phyloP scores from a whole-genome alignment of 1,140 invertebrate species.

The Drosophila nannoptera region DNA sequence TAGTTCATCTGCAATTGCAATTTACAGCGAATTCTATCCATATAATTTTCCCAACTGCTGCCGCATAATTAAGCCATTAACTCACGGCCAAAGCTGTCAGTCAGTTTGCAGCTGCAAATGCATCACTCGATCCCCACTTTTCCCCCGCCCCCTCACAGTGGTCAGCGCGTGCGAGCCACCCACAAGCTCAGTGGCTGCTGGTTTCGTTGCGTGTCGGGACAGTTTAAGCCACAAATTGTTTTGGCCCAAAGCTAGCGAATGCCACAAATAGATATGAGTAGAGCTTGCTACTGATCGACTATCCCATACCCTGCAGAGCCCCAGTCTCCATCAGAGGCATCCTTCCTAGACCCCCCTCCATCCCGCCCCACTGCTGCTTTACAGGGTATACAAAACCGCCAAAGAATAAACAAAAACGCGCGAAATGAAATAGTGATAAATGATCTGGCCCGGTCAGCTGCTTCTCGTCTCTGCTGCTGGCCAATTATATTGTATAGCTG shows the following conservation, averaged over 20 bases:
- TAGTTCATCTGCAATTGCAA: conserved; percentile 45
- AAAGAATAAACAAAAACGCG: conserved; percentile 1
- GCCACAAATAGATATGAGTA: background rate
- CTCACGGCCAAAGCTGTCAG: conserved; percentile 13
- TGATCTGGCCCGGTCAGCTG: conserved; percentile 64
- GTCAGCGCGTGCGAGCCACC: conserved; percentile 17
- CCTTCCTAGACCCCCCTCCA: no score
- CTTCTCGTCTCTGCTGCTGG: conserved; percentile 42
- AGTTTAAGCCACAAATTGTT: conserved; percentile 6
- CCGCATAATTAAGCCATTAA: conserved; percentile 34
- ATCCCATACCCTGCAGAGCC: background rate
- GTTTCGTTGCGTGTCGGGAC: conserved; percentile 28
- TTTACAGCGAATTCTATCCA: conserved; percentile 21
- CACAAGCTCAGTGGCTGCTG: conserved; percentile 2
- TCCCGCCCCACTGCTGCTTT: no score
- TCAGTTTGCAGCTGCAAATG: conserved; percentile 15
- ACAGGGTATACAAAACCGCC: conserved; percentile 1
- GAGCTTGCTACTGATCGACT: background rate
- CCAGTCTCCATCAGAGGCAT: no score
- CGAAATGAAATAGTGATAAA: conserved; percentile 64
- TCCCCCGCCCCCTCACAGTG: background rate
- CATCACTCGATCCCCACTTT: conserved; percentile 14
- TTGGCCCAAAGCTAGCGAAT: background rate
- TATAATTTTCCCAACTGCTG: conserved; percentile 4
- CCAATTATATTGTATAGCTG: conserved; percentile 65